Evolutionary conservation across 2,888 invertebrate genomes (phyloP), one percentile per base, ranked within the genome.

Genomic region (Hyles lineata): DNA sequence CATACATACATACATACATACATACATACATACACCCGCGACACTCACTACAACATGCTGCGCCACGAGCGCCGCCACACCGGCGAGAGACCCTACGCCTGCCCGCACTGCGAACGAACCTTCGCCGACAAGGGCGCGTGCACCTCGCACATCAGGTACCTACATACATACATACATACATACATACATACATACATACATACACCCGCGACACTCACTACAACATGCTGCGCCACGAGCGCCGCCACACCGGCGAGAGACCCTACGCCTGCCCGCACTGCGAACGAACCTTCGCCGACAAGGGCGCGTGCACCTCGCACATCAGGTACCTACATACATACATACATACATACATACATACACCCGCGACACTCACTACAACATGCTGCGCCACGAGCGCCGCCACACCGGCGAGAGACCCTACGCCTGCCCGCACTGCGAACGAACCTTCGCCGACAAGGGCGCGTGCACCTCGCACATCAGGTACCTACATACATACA

Each of bases 71-170:
- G 96, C 0, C 89, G 95, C 0, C 96, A 96, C 83, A 95, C 95
- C 0, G 95, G 95, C 76, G 95, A 95, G 82, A 89, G 95, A 70
- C 96, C 96, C 7, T 96, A 95, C 86, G 85, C 92, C 35, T 96
- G 96, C 80, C 86, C 89, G 55, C 92, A 93, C 81, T 96, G 96
- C 76, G 88, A 90, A 0, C 89, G 95, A 52, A 90, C 91, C 69
- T 96, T 96, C 85, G 90, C 95, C 21, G 96, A 96, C 78, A 95
- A 95, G 85, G 96, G 96, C 59, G 95, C 95, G 0, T 95, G 95
- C 77, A 95, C 91, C 50, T 90, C 95, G 6, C 95, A 95, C 79
- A 79, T 90, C 60, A 92, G 94, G 94, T 92, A 43, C 3, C 29
- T 2, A 15, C 11, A n/a, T 6, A 9, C 59, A 23, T 9, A 58